Base-by-base conservation (phyloP, 92 coral and sea anemone genomes). In the Virgularia gustaviana region DNA sequence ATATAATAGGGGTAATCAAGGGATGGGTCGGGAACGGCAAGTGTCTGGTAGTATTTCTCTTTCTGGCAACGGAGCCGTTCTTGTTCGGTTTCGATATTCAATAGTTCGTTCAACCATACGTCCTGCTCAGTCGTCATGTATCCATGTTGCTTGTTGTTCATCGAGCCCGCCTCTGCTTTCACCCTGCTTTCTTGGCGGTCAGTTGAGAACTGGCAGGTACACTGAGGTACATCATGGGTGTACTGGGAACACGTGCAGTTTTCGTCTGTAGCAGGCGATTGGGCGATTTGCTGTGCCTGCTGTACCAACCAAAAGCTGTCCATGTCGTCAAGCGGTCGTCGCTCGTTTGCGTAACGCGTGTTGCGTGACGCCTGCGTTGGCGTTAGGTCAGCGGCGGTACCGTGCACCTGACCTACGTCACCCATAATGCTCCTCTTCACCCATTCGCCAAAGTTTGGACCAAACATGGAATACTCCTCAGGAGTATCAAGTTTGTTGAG, bases 21-120 rank as follows among this genome's bases (percentile, higher is more conserved):
- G 75, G 55, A 38, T 66, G 61, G 60, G 25, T 68, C 75, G 0
- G 75, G 75, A 28, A 68, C 75, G 36, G 62, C 61, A 2, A 68
- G 61, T n/a, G 75, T 49, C 36, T 68, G 75, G 15, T 22, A 10
- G 2, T 30, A 32, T 35, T 66, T 44, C 41, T 66, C 73, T 44
- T 47, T 66, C 34, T 68, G 75, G 9, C 47, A 25, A 9, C 61
- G 75, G n/a, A 5, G 47, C 56, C 19, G 49, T 16, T 68, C 62
- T 1, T 12, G 0, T 16, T 67, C 39, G 10, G 29, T 7, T 33
- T 52, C 58, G 28, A 52, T 52, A 35, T 23, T 36, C 39, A 68
- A 20, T 10, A 31, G 43, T 43, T 60, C 66, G 19, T 36, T 60
- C 43, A 60, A 11, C 75, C 75, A 68, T 0, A 16, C 39, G 31